Evolutionary conservation across 2,888 invertebrate genomes (phyloP), one percentile per base, ranked within the genome.

Genomic region (Agrotis exclamationis): DNA sequence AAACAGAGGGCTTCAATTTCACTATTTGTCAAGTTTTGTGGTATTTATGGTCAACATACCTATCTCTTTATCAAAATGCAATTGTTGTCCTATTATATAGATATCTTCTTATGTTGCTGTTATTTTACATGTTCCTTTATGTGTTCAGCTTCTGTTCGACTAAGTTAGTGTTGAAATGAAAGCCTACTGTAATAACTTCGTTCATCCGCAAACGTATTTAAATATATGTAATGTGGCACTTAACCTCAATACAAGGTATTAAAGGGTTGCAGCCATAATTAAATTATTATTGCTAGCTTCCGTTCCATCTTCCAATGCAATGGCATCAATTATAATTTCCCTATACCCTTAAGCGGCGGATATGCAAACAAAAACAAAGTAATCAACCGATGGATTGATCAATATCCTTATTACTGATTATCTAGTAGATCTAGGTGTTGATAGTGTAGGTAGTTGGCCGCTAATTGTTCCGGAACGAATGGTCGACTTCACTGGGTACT

Each of bases 391-490:
- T 63, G 39, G 76, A 54, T 58, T 65, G 63, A 74, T 70, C 74
- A 82, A 78, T 65, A 78, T 81, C 72, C 72, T 76, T 60, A 72
- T 53, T 53, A 50, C 18, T 62, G 6, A 20, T 80, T 74, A 82
- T 78, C 74, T 56, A 74, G 47, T 64, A 20, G 39, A 78, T 82
- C 56, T 69, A 63, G 53, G 33, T 51, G 51, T 39, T 48, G 51
- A 56, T 68, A 53, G 63, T 68, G 70, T 62, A 33, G 62, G 68
- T 58, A 70, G 48, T 60, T 54, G 24, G 16, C 44, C 45, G 79
- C 70, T 82, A 84, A 85, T 85, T 82, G 81, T 85, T 85, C 76
- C 87, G 82, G 85, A 86, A 85, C 87, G 85, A 69, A 72, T 79
- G 66, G 70, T 69, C 70, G 62, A 70, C 71, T 65, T 76, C 60